Percentiles rank a stretch among this genome's conserved stretches.
Evolutionary conservation across 2,888 invertebrate species (phyloP).

Genomic region (Nycteola revayana): DNA sequence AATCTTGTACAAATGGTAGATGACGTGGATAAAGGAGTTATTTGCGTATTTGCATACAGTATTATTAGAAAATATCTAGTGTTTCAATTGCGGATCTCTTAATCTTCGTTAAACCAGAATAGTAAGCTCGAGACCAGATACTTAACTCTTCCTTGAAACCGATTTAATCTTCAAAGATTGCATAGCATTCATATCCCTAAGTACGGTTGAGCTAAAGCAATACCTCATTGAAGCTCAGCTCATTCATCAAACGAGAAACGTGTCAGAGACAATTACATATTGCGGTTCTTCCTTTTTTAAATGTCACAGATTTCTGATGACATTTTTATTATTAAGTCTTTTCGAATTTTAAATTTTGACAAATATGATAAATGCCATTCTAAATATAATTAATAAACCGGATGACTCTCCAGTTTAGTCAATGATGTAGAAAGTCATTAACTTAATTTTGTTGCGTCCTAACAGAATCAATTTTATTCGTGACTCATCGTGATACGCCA

Average conservation of each 20-base stretch:
- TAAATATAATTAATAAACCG: conserved; percentile 46
- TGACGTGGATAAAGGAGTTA: too few relatives aligned
- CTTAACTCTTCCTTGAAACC: not conserved
- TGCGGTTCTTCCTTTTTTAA: not conserved
- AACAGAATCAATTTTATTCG: conserved; percentile 34
- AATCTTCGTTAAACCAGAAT: conserved; percentile 1
- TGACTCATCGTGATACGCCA: conserved; percentile 52
- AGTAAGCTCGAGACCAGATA: not conserved
- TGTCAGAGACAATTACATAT: not conserved
- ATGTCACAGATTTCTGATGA: too few relatives aligned
- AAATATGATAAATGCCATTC: conserved; percentile 31
- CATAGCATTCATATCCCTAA: not conserved
- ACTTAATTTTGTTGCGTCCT: conserved; percentile 44
- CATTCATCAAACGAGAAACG: not conserved
- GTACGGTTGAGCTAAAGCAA: not conserved
- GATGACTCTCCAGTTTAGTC: conserved; percentile 43
- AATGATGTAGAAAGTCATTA: conserved; percentile 41
- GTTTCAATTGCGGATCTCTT: not conserved
- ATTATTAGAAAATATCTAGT: not conserved
- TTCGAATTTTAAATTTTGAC: too few relatives aligned
- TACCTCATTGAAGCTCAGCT: not conserved
- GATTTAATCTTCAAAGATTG: not conserved
- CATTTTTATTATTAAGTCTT: too few relatives aligned
- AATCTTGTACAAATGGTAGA: too few relatives aligned
- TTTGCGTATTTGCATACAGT: too few relatives aligned